A percentile compares a stretch with the other conserved stretches of the same genome.
phyloP scores from a whole-genome alignment of 2,888 invertebrate genomes.

The Oscheius onirici region DNA sequence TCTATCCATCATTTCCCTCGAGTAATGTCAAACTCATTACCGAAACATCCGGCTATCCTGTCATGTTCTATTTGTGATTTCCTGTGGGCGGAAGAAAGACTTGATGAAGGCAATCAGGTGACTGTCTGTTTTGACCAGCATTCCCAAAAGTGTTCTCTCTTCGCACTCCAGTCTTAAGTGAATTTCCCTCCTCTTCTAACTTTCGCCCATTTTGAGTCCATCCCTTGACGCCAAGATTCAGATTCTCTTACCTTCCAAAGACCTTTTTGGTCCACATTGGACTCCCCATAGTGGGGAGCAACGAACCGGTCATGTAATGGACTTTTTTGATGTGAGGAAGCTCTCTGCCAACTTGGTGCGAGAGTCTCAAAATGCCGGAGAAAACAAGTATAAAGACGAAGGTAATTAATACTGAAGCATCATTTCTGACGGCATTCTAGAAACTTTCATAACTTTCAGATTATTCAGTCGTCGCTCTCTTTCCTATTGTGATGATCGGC shows the following conservation, averaged over 20 bases:
- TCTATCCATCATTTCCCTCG: too few relatives aligned
- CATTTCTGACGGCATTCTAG: not conserved
- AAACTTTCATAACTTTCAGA: conserved; percentile 37
- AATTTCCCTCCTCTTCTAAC: not conserved
- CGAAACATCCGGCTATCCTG: too few relatives aligned
- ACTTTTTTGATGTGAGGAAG: conserved; percentile 16
- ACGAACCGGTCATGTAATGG: conserved; percentile 11
- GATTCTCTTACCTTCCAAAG: conserved; percentile 24
- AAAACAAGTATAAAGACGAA: conserved; percentile 22
- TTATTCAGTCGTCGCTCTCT: conserved; percentile 53
- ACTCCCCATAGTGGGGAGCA: conserved; percentile 19
- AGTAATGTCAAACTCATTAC: too few relatives aligned
- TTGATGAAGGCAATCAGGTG: too few relatives aligned
- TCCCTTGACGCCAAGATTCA: not conserved
- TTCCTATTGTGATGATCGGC: conserved; percentile 52
- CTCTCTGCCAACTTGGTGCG: conserved; percentile 13
- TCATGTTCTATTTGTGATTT: too few relatives aligned
- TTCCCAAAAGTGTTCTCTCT: not conserved
- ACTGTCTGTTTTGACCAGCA: not conserved
- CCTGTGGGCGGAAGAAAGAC: too few relatives aligned
- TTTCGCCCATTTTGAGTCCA: not conserved
- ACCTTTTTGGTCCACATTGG: conserved; percentile 20
- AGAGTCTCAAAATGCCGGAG: conserved; percentile 1
- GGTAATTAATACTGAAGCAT: too few relatives aligned
- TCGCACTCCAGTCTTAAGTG: not conserved